Conservation (phyloP, 2,113 vertebrate genomes). For the Callipepla californica region DNA sequence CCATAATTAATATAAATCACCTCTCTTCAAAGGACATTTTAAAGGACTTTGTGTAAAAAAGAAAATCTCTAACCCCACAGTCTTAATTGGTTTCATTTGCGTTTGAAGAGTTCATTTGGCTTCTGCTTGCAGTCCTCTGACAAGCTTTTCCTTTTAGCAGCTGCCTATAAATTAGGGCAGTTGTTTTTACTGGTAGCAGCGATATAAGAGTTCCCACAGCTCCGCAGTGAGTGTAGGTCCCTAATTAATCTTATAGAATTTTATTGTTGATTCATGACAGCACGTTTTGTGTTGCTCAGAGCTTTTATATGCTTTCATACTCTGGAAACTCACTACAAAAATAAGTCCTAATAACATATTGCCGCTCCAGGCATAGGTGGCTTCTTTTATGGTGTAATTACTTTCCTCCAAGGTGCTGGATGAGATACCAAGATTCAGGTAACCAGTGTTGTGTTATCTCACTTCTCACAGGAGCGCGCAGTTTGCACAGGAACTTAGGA, state of each 20-base stretch:
- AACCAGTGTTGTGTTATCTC: background rate
- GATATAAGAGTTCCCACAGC: slow-evolving; percentile 17
- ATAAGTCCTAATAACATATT: background rate
- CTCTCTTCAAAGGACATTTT: slow-evolving; percentile 22
- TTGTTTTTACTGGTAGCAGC: slow-evolving; percentile 40
- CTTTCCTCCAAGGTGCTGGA: background rate
- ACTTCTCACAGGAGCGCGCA: background rate
- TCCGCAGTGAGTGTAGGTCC: background rate
- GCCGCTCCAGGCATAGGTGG: background rate
- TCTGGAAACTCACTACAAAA: background rate
- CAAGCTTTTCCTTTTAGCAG: slow-evolving; percentile 49
- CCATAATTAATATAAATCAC: slow-evolving; percentile 29
- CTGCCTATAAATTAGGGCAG: slow-evolving; percentile 57
- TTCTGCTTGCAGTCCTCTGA: slow-evolving; percentile 41
- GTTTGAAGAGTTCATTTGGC: slow-evolving; percentile 51
- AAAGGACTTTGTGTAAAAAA: slow-evolving; percentile 4
- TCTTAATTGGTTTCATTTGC: slow-evolving; percentile 54
- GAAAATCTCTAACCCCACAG: background rate
- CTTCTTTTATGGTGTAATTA: background rate
- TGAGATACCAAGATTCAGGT: background rate
- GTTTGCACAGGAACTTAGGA: background rate
- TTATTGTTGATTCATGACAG: background rate
- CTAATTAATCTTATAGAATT: slow-evolving; percentile 14
- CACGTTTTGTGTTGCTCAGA: background rate
- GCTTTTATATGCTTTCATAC: background rate